Percentiles rank a stretch among this genome's conserved stretches.
Conservation (phyloP, 23 tunicate genomes). For the Styela plicata region DNA sequence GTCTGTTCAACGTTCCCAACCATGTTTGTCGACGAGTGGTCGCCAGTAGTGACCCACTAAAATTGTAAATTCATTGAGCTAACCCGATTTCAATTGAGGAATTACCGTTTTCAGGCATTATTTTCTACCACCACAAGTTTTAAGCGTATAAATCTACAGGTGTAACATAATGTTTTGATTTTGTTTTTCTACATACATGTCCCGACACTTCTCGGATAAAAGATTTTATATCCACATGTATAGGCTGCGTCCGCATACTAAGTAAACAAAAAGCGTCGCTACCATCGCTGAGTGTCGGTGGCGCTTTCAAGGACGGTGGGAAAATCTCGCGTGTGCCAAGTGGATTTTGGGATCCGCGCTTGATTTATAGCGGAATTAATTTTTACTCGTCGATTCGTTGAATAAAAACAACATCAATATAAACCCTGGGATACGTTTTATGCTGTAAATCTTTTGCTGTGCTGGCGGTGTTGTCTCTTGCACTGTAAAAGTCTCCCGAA, state of each 20-base stretch:
- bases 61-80: no score
- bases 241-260: not conserved
- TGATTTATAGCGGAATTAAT: not conserved
- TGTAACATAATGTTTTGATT: not conserved
- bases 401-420: not conserved
- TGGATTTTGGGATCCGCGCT: not conserved
- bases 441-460: not conserved
- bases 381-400: not conserved
- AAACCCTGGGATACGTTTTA: not conserved
- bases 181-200: not conserved
- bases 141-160: no score
- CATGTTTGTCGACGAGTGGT: no score
- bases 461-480: not conserved
- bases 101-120: no score
- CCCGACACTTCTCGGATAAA: not conserved
- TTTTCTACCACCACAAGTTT: no score
- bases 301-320: slow-evolving; percentile 25
- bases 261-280: slow-evolving; percentile 13
- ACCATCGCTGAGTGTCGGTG: slow-evolving; percentile 16
- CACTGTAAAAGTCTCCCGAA: not conserved
- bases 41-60: no score
- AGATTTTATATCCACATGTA: not conserved
- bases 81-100: no score
- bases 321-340: not conserved
- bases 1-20: no score